Percentiles rank a stretch among this genome's conserved stretches.
Evolutionary conservation across 2,888 invertebrate species (phyloP).

Genomic region (Rhopalosiphum nymphaeae): DNA sequence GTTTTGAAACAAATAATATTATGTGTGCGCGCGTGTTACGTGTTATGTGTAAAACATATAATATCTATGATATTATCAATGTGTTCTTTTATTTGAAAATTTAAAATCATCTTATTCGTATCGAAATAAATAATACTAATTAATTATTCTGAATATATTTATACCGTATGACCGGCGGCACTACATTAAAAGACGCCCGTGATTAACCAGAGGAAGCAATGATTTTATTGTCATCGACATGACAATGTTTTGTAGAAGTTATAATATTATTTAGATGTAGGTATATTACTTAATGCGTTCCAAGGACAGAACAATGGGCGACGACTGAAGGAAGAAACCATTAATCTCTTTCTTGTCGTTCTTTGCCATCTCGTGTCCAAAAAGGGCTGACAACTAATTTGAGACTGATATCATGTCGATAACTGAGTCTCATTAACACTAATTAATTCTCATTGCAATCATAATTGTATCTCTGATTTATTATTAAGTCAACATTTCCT

Average conservation of each 20-base stretch:
- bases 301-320: slow-evolving; percentile 29
- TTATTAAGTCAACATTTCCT: background rate
- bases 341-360: slow-evolving; percentile 48
- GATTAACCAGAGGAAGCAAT: background rate
- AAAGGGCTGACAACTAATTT: slow-evolving; percentile 36
- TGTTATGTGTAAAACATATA: background rate
- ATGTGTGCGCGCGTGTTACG: background rate
- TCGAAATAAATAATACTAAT: background rate
- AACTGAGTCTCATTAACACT: slow-evolving; percentile 22
- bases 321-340: slow-evolving; percentile 23
- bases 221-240: background rate
- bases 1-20: background rate
- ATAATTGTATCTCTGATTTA: slow-evolving; percentile 3
- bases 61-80: background rate
- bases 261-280: background rate
- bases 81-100: background rate
- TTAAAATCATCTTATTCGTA: background rate
- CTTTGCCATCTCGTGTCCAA: slow-evolving; percentile 44
- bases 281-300: background rate
- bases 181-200: background rate
- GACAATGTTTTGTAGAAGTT: background rate
- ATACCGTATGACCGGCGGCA: background rate
- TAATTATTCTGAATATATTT: background rate
- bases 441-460: slow-evolving; percentile 26
- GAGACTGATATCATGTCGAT: slow-evolving; percentile 28